A percentile compares a stretch with the other conserved stretches of the same genome.
These are phyloP conservation scores for Drosophila dives DNA, from an alignment of 2,888 invertebrate genomes.

Conservation along the genomic window DNA sequence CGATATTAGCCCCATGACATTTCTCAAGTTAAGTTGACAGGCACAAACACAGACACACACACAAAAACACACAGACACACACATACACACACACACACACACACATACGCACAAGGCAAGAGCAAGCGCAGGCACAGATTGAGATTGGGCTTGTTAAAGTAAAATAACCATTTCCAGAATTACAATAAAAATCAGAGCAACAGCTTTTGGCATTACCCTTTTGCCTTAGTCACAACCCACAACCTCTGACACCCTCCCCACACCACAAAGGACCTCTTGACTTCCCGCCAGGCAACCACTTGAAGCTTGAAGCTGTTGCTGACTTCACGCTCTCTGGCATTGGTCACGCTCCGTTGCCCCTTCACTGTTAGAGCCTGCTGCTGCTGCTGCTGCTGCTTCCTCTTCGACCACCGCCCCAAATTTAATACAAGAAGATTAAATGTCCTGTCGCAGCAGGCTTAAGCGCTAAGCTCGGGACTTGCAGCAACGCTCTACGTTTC, in stretches of 20 bases:
- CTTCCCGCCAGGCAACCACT: conserved; percentile 38
- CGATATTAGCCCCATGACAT: conserved; percentile 75
- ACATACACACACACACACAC: neutral
- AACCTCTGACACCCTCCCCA: neutral
- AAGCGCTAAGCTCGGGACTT: conserved; percentile 69
- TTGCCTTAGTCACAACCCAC: conserved; percentile 34
- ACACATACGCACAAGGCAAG: neutral
- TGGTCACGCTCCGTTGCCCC: conserved; percentile 38
- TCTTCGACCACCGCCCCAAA: conserved; percentile 28
- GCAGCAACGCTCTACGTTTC: conserved; percentile 52
- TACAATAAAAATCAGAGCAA: conserved; percentile 76
- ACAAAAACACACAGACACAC: too few species aligned
- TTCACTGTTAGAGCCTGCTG: neutral
- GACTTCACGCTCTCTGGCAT: conserved; percentile 51
- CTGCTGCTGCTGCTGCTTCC: conserved; percentile 15
- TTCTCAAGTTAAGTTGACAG: conserved; percentile 53
- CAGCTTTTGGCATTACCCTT: conserved; percentile 76
- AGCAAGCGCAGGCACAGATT: conserved; percentile 43
- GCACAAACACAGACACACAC: conserved; percentile 3
- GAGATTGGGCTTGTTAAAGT: conserved; percentile 74
- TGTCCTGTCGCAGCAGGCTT: conserved; percentile 80
- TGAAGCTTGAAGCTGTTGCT: conserved; percentile 72
- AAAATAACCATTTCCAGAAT: conserved; percentile 77
- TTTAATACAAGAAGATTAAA: conserved; percentile 77
- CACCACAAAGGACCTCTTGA: neutral